Conservation (phyloP, 2,113 vertebrate species). For the Carlito syrichta region DNA sequence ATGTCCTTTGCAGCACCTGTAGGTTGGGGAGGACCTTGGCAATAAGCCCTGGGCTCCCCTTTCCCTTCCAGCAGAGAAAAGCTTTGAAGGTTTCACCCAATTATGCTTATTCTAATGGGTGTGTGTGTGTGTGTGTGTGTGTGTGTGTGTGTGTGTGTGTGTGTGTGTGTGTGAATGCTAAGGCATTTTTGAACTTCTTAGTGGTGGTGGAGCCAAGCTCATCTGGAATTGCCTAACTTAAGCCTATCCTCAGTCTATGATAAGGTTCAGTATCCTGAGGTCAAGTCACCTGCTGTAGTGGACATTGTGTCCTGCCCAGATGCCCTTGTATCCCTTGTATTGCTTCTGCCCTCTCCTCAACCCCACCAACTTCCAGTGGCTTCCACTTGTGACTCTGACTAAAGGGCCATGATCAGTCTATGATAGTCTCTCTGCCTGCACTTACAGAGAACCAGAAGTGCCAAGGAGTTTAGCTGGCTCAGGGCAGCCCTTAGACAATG, state of each 20-base stretch:
- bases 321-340: background rate
- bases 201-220: background rate
- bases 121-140: background rate
- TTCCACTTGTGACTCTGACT: background rate
- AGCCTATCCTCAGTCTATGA: background rate
- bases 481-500: background rate
- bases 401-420: background rate
- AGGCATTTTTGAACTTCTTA: background rate
- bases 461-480: background rate
- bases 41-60: background rate
- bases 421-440: background rate
- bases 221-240: background rate
- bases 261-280: background rate
- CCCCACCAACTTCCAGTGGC: too few species aligned
- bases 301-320: background rate
- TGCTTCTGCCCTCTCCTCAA: background rate
- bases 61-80: background rate
- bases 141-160: background rate
- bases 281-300: background rate
- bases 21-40: background rate
- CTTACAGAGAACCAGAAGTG: background rate
- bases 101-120: background rate
- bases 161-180: background rate
- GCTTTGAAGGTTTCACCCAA: background rate
- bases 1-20: background rate